phyloP scores from a whole-genome alignment of 2,888 invertebrate genomes.

The Apamea anceps region DNA sequence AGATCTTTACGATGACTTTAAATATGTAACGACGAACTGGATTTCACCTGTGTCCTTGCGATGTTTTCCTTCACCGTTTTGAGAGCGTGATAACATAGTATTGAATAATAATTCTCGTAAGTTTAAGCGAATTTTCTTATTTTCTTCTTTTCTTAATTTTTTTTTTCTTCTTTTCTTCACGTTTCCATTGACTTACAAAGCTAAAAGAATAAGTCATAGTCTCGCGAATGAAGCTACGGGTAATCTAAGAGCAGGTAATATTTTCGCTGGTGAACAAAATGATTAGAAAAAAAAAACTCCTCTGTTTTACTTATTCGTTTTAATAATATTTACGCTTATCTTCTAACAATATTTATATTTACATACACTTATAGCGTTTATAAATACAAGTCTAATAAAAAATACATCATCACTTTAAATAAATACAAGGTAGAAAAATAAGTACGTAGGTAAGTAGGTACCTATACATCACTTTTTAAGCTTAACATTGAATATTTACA shows the following conservation, averaged over 20 bases:
- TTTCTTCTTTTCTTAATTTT: too few relatives aligned
- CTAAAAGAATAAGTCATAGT: too few relatives aligned
- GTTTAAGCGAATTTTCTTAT: too few relatives aligned
- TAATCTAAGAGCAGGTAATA: background rate
- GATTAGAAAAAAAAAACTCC: background rate
- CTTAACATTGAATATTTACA: conserved; percentile 37
- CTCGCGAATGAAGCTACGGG: too few relatives aligned
- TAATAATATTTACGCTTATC: conserved; percentile 26
- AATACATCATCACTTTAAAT: conserved; percentile 20
- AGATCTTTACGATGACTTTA: too few relatives aligned
- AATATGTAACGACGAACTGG: too few relatives aligned
- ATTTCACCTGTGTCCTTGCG: too few relatives aligned
- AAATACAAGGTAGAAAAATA: conserved; percentile 18
- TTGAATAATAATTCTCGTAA: too few relatives aligned
- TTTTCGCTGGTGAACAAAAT: background rate
- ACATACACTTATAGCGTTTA: conserved; percentile 29
- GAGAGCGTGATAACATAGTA: too few relatives aligned
- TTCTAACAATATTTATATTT: conserved; percentile 45
- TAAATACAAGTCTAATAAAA: background rate
- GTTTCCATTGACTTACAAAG: too few relatives aligned
- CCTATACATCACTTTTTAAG: conserved; percentile 7
- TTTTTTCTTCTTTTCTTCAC: too few relatives aligned
- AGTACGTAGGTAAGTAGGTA: background rate
- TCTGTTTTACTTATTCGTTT: conserved; percentile 5
- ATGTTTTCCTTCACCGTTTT: too few relatives aligned